phyloP scores from a whole-genome alignment of 2,113 vertebrate genomes.

The Xiphophorus maculatus region DNA sequence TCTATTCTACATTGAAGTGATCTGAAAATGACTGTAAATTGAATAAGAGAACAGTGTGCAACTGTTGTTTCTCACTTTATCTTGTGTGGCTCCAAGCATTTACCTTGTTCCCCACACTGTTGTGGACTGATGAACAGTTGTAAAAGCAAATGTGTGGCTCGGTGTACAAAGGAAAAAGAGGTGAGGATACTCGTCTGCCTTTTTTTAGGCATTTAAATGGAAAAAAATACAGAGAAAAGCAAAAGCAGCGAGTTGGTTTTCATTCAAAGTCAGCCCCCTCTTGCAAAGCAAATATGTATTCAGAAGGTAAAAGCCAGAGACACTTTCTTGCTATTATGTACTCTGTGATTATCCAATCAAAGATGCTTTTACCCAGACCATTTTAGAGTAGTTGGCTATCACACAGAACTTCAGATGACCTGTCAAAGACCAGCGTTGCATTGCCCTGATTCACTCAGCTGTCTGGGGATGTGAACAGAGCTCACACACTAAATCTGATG shows the following conservation, averaged over 20 bases:
- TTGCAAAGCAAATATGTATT: slow-evolving; percentile 17
- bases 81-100: slow-evolving; percentile 21
- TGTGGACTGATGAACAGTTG: neutral
- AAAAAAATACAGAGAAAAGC: neutral
- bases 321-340: slow-evolving; percentile 1
- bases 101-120: slow-evolving; percentile 10
- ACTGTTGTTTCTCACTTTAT: slow-evolving; percentile 9
- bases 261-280: slow-evolving; percentile 9
- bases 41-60: slow-evolving; percentile 16
- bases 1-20: neutral
- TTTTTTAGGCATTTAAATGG: slow-evolving; percentile 20
- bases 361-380: slow-evolving; percentile 11
- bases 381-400: slow-evolving; percentile 29
- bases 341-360: slow-evolving; percentile 45
- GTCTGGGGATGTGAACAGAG: slow-evolving; percentile 14
- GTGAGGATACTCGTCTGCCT: slow-evolving; percentile 16
- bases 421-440: slow-evolving; percentile 16
- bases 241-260: slow-evolving; percentile 18
- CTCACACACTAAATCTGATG: neutral
- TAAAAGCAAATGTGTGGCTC: slow-evolving; percentile 3
- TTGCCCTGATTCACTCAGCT: slow-evolving; percentile 11
- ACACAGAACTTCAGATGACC: slow-evolving; percentile 38
- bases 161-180: slow-evolving; percentile 10
- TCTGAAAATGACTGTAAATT: slow-evolving; percentile 16
- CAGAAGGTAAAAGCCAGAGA: neutral